Base-by-base conservation (phyloP, 2,797 vertebrate species). In the Tiaroga cobitis region DNA sequence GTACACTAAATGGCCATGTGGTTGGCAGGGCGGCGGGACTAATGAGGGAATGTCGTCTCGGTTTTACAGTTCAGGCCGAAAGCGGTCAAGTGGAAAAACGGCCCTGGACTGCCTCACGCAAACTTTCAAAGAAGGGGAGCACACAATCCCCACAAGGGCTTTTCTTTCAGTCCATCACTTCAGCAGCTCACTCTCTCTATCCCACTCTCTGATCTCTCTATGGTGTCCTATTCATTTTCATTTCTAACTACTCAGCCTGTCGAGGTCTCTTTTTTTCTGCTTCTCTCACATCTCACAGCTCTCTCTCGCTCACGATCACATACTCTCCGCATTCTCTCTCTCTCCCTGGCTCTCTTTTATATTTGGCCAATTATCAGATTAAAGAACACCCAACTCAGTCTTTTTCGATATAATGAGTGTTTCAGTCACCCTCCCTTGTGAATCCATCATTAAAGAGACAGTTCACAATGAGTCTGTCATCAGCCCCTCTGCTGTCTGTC, bases 31-130 rank as follows among this genome's bases (percentile, higher is more conserved):
- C 96, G 96, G 97, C 95, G 96, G 96, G 97, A 97, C 97, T 99
- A 99, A 99, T 98, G 98, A 99, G 97, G 95, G 96, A 96, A 97
- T 96, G 98, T 99, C 97, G 95, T 96, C 95, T 97, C 95, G 93
- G 96, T 97, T 99, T 98, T 97, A 96, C 95, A 95, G 96, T 96
- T 94, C 93, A 95, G 95, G 96, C 95, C 93, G 93, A 94, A 94
- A 95, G 96, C 97, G 96, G 94, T 93, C 93, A 95, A 96, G 97
- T 96, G 96, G 96, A 98, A 98, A 94, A 96, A 96, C 94, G 95
- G 96, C 93, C 49, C 93, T 94, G 92, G 90, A 94, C 95, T 95
- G 94, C 96, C 94, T 95, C 95, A 96, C 94, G 94, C 95, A 95
- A 95, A 94, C 94, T 95, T 94, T 95, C 94, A 95, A 95, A 96